Base-by-base conservation (phyloP, 2,888 invertebrate genomes). In the Torymus auratus region DNA sequence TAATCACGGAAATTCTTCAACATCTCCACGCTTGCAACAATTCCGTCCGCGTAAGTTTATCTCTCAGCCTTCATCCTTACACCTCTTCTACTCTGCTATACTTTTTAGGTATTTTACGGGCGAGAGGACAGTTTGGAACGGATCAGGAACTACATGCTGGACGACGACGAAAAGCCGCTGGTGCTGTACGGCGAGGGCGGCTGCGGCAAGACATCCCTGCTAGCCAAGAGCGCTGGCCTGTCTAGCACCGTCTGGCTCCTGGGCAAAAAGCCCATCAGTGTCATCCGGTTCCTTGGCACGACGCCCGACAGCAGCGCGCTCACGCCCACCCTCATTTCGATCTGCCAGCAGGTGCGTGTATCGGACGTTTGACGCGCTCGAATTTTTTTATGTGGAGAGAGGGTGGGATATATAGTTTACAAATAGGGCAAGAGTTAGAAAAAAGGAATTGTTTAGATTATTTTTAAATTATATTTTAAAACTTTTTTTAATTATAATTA, bases 251-350 rank as follows among this genome's bases (percentile, higher is more conserved):
- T 68, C 23, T 97, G 96, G 96, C 95, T 96, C 82, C 92, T 93
- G 20, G 94, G 94, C 0, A 94, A 94, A 0, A 94, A 95, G 72
- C 98, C 98, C 0, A 94, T 98, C 20, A 96, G 97, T 89, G 94
- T 98, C 82, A 94, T 99, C 78, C 92, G 99, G 82, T 99, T 99
- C 90, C 93, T 99, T 52, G 99, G 99, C 28, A 99, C 98, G 0
- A 99, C 99, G 13, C 99, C 99, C 0, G 98, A 99, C 91, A 98
- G 98, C 84, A 98, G 98, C 84, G 97, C 98, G 28, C 92, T 99
- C 64, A 97, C 98, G 0, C 98, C 98, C 0, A 96, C 99, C 0
- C 93, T 99, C 28, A 97, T 98, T 83, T 98, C 98, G 56, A 96
- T 99, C 83, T 99, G 98, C 90, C 97, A 98, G 89, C 98, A 99